Base-by-base conservation (phyloP, 2,797 vertebrate genomes). In the Pseudocheirus occidentalis region DNA sequence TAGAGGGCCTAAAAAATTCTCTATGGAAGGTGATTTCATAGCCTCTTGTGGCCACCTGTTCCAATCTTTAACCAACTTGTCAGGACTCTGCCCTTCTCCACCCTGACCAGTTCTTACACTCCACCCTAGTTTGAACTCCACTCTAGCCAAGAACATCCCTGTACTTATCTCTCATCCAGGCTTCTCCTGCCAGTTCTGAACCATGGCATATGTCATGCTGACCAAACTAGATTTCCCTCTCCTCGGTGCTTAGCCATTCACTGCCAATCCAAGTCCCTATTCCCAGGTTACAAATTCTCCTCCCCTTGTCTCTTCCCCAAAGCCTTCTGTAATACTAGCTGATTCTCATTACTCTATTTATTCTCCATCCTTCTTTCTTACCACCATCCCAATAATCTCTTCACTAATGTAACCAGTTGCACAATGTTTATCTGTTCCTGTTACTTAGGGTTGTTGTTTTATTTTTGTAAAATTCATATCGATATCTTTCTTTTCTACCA, bases 331-430 rank as follows among this genome's bases (percentile, higher is more conserved):
- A 29, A 93, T 1, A 6, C 53, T 28, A 54, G 10, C 21, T 87
- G 53, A 89, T 55, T 58, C 18, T 54, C 55, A 46, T 55, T 34
- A 50, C 34, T 40, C 54, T 89, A 28, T 9, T 92, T 57, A 92
- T 56, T 81, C 87, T 81, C 91, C 16, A 55, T 56, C 27, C 52
- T 40, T 14, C 12, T 94, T 57, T 55, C 59, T 93, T 57, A 34
- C 58, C 89, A 27, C 28, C 40, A 50, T 94, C 89, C 89, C 90
- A 40, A 62, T 46, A n/a, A 62, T 18, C 14, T 93, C 57, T 96
- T 53, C 50, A 62, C 92, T 21, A 46, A 14, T 5, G 0, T 16
- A 1, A 55, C 56, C 73, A 91, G 18, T 56, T 93, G 62, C 53
- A 29, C 34, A 56, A 56, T 55, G 6, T 28, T n/a, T 73, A 90